Evolutionary conservation across 2,888 invertebrate species (phyloP), one percentile per base, ranked within the genome.

Genomic region (Himalopsyche kuldschensis): DNA sequence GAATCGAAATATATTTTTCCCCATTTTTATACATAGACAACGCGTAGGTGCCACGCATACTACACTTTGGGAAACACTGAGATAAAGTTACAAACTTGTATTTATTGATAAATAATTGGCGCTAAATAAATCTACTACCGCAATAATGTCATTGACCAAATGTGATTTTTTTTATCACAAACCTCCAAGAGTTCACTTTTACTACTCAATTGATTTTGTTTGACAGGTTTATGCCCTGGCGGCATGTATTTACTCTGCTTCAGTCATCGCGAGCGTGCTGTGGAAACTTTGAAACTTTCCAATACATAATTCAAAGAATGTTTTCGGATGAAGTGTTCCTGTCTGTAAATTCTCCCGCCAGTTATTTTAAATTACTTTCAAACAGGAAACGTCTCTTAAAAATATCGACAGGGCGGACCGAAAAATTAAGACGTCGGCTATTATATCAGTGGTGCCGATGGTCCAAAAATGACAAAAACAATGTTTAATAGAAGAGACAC

Each of bases 371-470:
- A 48, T 27, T 78, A 75, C n/a, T 75, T 75, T 11, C 20, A 48
- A 63, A 55, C 82, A 82, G 82, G 82, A 82, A 82, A 24, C 55
- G 78, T 63, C 82, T 82, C 82, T 82, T 82, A 82, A 81, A 82
- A 47, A 82, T 63, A 82, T 82, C 82, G 78, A 75, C 78, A 41
- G 82, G 78, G 82, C 78, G 78, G 81, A 81, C 80, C 15, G 41
- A 41, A 41, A 15, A 41, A 55, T 24, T 20, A 55, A 4, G 55
- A 55, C 8, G 55, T 55, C 24, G 41, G 41, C 11, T 41, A 41
- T 15, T 41, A 41, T 41, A 41, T 41, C 41, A 41, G 41, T 41
- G 41, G 41, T 15, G 41, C 4, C 15, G 41, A 41, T 41, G 15
- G 11, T 41, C 41, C 41, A 41, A 41, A 15, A 41, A 15, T 3